Evolutionary conservation across 2,113 vertebrate species (phyloP).

Genomic region (Notothenia rossii): DNA sequence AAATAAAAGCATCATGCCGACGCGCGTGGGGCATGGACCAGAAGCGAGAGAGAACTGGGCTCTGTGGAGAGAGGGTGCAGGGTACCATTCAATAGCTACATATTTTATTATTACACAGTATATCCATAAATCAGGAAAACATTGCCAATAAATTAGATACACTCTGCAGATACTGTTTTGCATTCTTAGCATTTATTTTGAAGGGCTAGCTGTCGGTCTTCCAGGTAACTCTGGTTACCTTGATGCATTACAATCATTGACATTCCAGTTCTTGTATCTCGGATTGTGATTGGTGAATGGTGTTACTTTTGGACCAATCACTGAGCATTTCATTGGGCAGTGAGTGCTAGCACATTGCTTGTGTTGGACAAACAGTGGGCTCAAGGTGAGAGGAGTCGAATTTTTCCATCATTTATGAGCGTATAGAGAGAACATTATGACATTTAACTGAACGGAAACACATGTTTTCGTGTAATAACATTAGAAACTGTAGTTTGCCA

Average conservation of each 20-base stretch:
- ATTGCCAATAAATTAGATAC: not conserved
- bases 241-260: not conserved
- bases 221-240: not conserved
- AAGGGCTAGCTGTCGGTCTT: not conserved
- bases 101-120: not conserved
- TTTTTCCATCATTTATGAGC: not conserved
- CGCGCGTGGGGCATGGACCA: not conserved
- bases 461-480: not conserved
- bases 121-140: not conserved
- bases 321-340: constrained; percentile 16
- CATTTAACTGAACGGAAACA: not conserved
- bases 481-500: not conserved
- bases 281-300: constrained; percentile 65
- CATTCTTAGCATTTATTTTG: constrained; percentile 38
- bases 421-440: not conserved
- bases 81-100: no score
- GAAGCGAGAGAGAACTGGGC: not conserved
- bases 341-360: not conserved
- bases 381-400: constrained; percentile 78
- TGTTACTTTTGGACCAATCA: constrained; percentile 59
- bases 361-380: not conserved
- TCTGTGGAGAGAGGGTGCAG: not conserved
- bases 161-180: not conserved
- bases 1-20: constrained; percentile 31
- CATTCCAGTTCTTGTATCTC: constrained; percentile 5